phyloP scores from a whole-genome alignment of 1,140 invertebrate genomes.

The Leptonema lineaticorne region DNA sequence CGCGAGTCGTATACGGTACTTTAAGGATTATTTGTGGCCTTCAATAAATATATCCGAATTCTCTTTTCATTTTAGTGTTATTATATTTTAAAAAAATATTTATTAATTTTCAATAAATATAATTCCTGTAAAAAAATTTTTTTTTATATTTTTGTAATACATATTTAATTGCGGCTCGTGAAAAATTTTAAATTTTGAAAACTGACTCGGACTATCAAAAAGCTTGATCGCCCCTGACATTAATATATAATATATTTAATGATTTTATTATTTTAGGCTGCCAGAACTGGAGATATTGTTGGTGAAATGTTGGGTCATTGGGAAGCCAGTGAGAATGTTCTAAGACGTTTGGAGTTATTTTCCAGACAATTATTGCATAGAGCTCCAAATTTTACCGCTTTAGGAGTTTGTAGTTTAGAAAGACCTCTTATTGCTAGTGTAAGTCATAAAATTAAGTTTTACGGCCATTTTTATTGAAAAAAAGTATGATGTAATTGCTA shows the following conservation, averaged over 20 bases:
- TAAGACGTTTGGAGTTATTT: constrained; percentile 62
- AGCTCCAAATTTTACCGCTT: constrained; percentile 63
- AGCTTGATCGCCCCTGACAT: neutral
- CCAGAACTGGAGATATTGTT: constrained; percentile 49
- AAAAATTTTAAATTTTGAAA: too few relatives aligned
- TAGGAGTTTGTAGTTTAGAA: constrained; percentile 65
- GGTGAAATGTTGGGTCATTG: constrained; percentile 50
- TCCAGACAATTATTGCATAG: constrained; percentile 64
- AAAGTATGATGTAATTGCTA: neutral
- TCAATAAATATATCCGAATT: too few relatives aligned
- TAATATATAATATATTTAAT: constrained; percentile 3
- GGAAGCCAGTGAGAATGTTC: constrained; percentile 45
- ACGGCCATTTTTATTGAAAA: neutral
- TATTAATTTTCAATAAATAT: neutral
- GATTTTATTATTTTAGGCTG: constrained; percentile 46
- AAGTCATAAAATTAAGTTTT: constrained; percentile 42
- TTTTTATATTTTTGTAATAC: neutral
- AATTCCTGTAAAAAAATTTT: too few relatives aligned
- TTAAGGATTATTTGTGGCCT: too few relatives aligned
- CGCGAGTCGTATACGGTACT: too few relatives aligned
- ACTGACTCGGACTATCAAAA: too few relatives aligned
- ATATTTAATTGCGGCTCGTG: neutral
- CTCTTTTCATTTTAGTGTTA: too few relatives aligned
- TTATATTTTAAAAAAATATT: too few relatives aligned
- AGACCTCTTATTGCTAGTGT: constrained; percentile 66